Base-by-base conservation (phyloP, 2,888 invertebrate species). In the Phengaris arion region DNA sequence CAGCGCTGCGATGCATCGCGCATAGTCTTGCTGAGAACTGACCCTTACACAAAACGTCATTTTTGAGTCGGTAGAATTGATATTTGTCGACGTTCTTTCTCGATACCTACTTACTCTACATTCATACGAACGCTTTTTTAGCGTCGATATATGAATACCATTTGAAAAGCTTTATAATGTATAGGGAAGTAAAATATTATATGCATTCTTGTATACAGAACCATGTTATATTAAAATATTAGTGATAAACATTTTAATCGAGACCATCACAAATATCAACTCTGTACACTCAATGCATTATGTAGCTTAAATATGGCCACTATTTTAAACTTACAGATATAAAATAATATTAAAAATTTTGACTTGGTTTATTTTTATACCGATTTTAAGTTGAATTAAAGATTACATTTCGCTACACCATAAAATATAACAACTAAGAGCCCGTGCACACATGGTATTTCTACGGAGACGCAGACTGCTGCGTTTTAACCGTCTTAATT, bases 261-360 rank as follows among this genome's bases (percentile, higher is more conserved):
- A 48, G 45, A 57, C 57, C 12, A 12, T 6, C 59, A 46, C 51
- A 48, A 64, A 15, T 51, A 59, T 51, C 48, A 74, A 15, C 46
- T 59, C 22, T 59, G 12, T 46, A 48, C 46, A 68, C 69, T 35
- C 15, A 52, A 52, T 72, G 22, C 12, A 45, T 54, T 46, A 64
- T 15, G 68, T 74, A 74, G 48, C 68, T 55, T 75, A 69, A 54
- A 75, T 69, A 69, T 54, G 68, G 69, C 69, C 68, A 75, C 75
- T 75, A 12, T 69, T 75, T 22, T 59, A 55, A 74, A 75, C 69
- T 72, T 72, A 52, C 52, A 35, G 12, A 35, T 72, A 72, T 54
- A 52, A 72, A 72, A 72, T 72, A 22, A 72, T 22, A 35, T 54
- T 45, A 45, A 72, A 72, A 72, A 72, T 54, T 72, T 72, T 72